Evolutionary conservation across 1,140 invertebrate genomes (phyloP), one percentile per base, ranked within the genome.

Genomic region (Zaprionus gabonicus): DNA sequence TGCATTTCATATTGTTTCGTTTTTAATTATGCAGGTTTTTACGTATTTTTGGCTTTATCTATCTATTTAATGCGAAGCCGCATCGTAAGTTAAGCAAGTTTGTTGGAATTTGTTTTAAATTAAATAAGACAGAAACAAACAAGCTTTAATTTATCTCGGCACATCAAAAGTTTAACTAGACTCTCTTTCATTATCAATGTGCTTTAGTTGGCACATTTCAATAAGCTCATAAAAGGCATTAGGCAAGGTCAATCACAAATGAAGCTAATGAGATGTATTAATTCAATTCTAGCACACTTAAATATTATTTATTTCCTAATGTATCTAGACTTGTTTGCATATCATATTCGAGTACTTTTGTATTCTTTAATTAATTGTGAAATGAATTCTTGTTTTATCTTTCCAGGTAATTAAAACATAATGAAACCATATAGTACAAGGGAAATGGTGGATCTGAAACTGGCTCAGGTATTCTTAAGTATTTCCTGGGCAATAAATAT

Each of bases 121-220:
- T 17, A 57, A 57, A 44, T 46, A 9, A 62, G 58, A 69, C 20
- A 9, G 53, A 59, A 60, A 75, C 59, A 78, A 75, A 75, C 71
- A 20, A 70, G 76, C 71, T 70, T 70, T 78, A 69, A 67, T 76
- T 76, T 76, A 66, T 66, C 57, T 31, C 9, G 38, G 36, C 31
- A 36, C 23, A 69, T 44, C 27, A 73, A 74, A 76, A 62, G 59
- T 46, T 59, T 68, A 57, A 74, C 28, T 59, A 44, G 12, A 73
- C 59, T 63, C 28, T 66, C 31, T 27, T 73, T 25, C 23, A 31
- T 44, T 51, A 57, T 34, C n/a, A 55, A 59, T 51, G 46, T 60
- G 38, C 56, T 64, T 74, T 25, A 27, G 41, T 58, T 66, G 7
- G 34, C 36, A 23, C 20, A 67, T 41, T 55, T 28, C 12, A 41